Evolutionary conservation across 2,113 vertebrate species (phyloP), one percentile per base, ranked within the genome.

Genomic region (Phasianus colchicus): DNA sequence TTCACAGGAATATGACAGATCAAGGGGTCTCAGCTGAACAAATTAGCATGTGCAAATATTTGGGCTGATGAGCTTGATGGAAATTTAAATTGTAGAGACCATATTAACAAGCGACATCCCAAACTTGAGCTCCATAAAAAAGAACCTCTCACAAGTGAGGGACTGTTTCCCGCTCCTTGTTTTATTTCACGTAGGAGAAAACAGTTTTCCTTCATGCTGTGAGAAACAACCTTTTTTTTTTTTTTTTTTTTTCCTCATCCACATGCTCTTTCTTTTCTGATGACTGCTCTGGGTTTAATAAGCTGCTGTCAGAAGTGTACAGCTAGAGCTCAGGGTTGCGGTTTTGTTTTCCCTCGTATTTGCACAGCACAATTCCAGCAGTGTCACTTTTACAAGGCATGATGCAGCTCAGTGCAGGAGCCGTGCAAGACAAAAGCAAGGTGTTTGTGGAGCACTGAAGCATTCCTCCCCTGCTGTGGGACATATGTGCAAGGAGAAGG

Each of bases 31-130:
- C 81, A 83, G 89, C 82, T 93, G 93, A 96, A 97, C 84, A 97
- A 91, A 97, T 97, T 92, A 96, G 64, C 84, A 93, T 88, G 93
- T 89, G 42, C 95, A 97, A 98, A 96, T 98, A 93, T 97, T 96
- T 98, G 94, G 93, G 88, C 85, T 96, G 89, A 95, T 95, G 77
- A 96, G 25, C 36, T 55, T 85, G 84, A 92, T 87, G 89, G 88
- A 97, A 96, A 97, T 97, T 96, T 97, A 97, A 97, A 96, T 95
- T 81, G 90, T 93, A 96, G 92, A 71, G 83, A 83, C 83, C 76
- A 29, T 86, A 89, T 93, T 93, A 94, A 69, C 69, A 96, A 95
- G 34, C 76, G 85, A 89, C 87, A 55, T 94, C 43, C 72, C 60
- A 83, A 93, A 91, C 32, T 57, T 60, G 42, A 83, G 43, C 21